These are phyloP conservation scores for Steinernema feltiae DNA, from an alignment of 1,140 invertebrate genomes.

Conservation along the genomic window DNA sequence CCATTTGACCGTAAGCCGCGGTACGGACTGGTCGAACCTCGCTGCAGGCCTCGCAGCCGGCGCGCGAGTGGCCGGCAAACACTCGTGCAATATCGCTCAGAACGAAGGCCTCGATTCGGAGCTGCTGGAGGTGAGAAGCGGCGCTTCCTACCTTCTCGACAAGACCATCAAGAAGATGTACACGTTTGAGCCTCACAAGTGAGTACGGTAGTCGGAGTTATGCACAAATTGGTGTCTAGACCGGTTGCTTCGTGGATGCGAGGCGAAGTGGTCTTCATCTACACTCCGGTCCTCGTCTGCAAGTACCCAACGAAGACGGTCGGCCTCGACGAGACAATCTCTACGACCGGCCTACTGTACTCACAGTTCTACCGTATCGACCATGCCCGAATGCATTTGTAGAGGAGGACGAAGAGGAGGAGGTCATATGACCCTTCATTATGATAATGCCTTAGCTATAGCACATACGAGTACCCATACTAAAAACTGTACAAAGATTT, in stretches of 20 bases:
- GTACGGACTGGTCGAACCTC: slow-evolving; percentile 59
- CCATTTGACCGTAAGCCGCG: slow-evolving; percentile 59
- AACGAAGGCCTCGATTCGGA: slow-evolving; percentile 46
- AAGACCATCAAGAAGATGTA: slow-evolving; percentile 58
- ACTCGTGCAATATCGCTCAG: slow-evolving; percentile 59
- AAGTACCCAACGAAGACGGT: slow-evolving; percentile 61
- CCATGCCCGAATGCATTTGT: background rate
- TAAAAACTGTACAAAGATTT: too few relatives aligned
- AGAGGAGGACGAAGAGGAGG: too few relatives aligned
- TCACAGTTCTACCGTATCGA: slow-evolving; percentile 54
- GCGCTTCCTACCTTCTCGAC: slow-evolving; percentile 47
- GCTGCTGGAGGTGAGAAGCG: slow-evolving; percentile 44
- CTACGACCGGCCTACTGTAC: slow-evolving; percentile 61
- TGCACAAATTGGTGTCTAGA: too few relatives aligned
- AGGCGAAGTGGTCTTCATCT: slow-evolving; percentile 59
- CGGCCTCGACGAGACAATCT: slow-evolving; percentile 62
- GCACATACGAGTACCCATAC: background rate
- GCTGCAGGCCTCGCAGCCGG: slow-evolving; percentile 60
- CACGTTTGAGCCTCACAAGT: slow-evolving; percentile 57
- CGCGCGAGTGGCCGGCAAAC: slow-evolving; percentile 59
- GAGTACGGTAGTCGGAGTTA: too few relatives aligned
- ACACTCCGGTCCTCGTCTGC: slow-evolving; percentile 62
- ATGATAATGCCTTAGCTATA: too few relatives aligned
- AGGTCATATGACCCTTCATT: too few relatives aligned
- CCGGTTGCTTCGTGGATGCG: slow-evolving; percentile 59